These are phyloP conservation scores for Iguana delicatissima DNA, from an alignment of 2,797 vertebrate species.

Conservation along the genomic window DNA sequence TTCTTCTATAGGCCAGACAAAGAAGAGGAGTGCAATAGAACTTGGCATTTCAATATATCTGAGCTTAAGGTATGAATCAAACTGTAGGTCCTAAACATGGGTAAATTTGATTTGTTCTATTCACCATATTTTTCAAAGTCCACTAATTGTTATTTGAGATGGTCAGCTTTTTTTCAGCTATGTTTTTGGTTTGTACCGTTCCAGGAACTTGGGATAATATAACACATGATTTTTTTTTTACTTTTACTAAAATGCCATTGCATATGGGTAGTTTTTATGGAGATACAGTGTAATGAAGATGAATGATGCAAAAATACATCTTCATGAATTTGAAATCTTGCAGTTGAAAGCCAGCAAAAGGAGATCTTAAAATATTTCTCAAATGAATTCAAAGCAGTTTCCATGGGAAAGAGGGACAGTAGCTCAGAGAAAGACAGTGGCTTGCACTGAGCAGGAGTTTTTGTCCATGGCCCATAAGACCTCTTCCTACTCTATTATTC, in stretches of 20 bases:
- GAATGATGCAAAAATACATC: not conserved
- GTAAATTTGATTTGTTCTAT: constrained; percentile 17
- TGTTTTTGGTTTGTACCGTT: not conserved
- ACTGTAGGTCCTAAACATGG: not conserved
- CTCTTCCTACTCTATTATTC: too few species aligned
- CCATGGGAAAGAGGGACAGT: not conserved
- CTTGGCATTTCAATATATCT: constrained; percentile 72
- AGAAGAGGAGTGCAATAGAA: constrained; percentile 71
- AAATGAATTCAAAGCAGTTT: not conserved
- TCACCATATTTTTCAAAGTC: not conserved
- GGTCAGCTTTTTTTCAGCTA: not conserved
- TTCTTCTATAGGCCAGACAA: constrained; percentile 73
- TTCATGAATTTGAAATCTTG: not conserved
- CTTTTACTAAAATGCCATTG: not conserved
- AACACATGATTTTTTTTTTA: not conserved
- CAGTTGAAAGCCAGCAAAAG: not conserved
- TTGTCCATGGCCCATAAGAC: too few species aligned
- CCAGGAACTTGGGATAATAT: not conserved
- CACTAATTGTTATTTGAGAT: not conserved
- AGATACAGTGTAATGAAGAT: not conserved
- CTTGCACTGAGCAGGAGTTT: too few species aligned
- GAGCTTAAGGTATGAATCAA: constrained; percentile 73
- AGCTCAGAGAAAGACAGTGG: not conserved
- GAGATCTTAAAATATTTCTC: not conserved
- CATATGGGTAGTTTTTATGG: not conserved